A percentile compares a stretch with the other conserved stretches of the same genome.
Conservation (phyloP, 1,140 invertebrate genomes). For the Nixonia krombeini region DNA sequence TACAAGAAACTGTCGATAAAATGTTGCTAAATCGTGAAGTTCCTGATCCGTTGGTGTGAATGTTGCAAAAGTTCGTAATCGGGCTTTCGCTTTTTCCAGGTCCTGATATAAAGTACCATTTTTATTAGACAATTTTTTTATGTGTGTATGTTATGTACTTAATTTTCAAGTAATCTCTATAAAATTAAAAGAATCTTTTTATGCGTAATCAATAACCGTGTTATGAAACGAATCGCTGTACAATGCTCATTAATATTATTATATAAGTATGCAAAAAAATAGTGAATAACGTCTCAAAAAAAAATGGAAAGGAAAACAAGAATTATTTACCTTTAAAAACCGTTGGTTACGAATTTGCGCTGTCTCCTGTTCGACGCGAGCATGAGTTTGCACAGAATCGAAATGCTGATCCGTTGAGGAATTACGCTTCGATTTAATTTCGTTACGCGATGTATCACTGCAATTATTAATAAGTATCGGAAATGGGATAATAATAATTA, state of each 20-base stretch:
- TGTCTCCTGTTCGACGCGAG: slow-evolving; percentile 44
- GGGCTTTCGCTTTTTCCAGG: slow-evolving; percentile 59
- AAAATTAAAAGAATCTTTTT: background rate
- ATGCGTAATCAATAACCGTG: no score
- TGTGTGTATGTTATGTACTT: no score
- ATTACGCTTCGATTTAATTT: slow-evolving; percentile 29
- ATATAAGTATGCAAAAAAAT: slow-evolving; percentile 30
- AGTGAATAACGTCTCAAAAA: slow-evolving; percentile 27
- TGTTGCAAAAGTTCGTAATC: slow-evolving; percentile 60
- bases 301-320: slow-evolving; percentile 18
- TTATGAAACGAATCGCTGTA: no score
- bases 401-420: slow-evolving; percentile 9
- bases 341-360: slow-evolving; percentile 54
- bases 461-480: slow-evolving; percentile 25
- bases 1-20: slow-evolving; percentile 49
- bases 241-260: slow-evolving; percentile 13
- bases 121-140: no score
- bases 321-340: slow-evolving; percentile 59
- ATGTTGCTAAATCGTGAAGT: slow-evolving; percentile 48
- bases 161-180: background rate
- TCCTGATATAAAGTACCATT: slow-evolving; percentile 49
- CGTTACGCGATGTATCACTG: slow-evolving; percentile 40
- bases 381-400: slow-evolving; percentile 24
- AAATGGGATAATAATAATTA: no score
- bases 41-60: slow-evolving; percentile 66